A percentile compares a stretch with the other conserved stretches of the same genome.
Conservation (phyloP, 2,888 invertebrate species). For the Pelosia muscerda region DNA sequence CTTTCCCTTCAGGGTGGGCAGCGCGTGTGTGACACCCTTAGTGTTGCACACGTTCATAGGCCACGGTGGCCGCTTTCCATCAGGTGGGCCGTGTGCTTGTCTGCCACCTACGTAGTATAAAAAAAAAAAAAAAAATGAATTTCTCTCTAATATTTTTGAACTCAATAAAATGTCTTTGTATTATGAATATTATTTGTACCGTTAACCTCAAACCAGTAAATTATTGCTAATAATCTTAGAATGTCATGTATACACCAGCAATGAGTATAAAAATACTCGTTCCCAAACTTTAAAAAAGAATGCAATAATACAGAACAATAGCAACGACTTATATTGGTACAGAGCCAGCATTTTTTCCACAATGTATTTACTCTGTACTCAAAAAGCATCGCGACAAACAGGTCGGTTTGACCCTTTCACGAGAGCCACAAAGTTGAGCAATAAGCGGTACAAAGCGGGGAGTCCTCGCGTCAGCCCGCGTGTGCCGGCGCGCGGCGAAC, state of each 20-base stretch:
- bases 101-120: no score
- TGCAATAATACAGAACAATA: neutral
- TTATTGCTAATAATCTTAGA: neutral
- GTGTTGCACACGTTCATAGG: no score
- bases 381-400: slow-evolving; percentile 29
- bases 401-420: slow-evolving; percentile 19
- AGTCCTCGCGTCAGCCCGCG: slow-evolving; percentile 5
- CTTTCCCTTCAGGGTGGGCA: no score
- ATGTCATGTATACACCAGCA: neutral
- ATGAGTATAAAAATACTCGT: neutral
- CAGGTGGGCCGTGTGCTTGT: no score
- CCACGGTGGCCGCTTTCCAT: no score
- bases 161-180: no score
- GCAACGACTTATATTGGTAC: no score
- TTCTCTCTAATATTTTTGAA: no score
- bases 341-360: neutral
- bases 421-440: slow-evolving; percentile 45
- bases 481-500: slow-evolving; percentile 13
- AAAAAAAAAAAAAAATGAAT: no score
- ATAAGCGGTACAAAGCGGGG: slow-evolving; percentile 40
- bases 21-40: no score
- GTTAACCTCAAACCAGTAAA: no score
- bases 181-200: no score
- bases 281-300: neutral
- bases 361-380: slow-evolving; percentile 10